These are phyloP conservation scores for Drosophila ezoana DNA, from an alignment of 2,888 invertebrate species.

Conservation along the genomic window DNA sequence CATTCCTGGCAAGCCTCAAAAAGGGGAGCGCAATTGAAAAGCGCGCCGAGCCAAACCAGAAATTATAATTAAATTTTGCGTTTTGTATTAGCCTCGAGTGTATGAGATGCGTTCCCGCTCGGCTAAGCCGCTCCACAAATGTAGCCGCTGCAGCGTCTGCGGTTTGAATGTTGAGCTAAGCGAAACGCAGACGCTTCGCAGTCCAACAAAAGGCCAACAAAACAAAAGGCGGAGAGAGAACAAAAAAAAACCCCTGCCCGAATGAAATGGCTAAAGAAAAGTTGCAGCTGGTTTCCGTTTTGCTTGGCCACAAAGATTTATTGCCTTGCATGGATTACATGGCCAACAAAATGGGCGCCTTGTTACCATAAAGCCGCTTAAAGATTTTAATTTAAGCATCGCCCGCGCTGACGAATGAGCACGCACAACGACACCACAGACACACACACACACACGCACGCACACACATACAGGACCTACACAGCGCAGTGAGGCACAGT, in stretches of 20 bases:
- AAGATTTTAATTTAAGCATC: constrained; percentile 69
- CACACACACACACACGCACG: constrained; percentile 5
- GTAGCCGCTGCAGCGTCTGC: constrained; percentile 37
- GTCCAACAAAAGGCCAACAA: constrained; percentile 40
- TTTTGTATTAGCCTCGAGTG: constrained; percentile 46
- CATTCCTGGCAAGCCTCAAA: constrained; percentile 6
- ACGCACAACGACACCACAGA: constrained; percentile 21
- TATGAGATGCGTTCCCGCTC: not conserved
- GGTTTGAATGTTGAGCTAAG: constrained; percentile 54
- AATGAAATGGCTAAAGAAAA: constrained; percentile 47
- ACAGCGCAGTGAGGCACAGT: not conserved
- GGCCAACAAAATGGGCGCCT: constrained; percentile 48
- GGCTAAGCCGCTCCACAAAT: constrained; percentile 29
- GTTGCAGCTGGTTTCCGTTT: constrained; percentile 64
- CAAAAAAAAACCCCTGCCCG: constrained; percentile 1
- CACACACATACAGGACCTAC: not conserved
- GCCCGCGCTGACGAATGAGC: constrained; percentile 35
- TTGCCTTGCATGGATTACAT: constrained; percentile 62
- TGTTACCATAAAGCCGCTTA: constrained; percentile 71
- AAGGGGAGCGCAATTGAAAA: constrained; percentile 26
- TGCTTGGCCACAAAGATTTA: constrained; percentile 60
- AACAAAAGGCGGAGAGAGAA: constrained; percentile 16
- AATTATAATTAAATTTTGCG: constrained; percentile 70
- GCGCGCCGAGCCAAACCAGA: constrained; percentile 36
- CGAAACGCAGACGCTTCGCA: constrained; percentile 6